Evolutionary conservation across 2,888 invertebrate species (phyloP).

Genomic region (Alentia gelatinosa): DNA sequence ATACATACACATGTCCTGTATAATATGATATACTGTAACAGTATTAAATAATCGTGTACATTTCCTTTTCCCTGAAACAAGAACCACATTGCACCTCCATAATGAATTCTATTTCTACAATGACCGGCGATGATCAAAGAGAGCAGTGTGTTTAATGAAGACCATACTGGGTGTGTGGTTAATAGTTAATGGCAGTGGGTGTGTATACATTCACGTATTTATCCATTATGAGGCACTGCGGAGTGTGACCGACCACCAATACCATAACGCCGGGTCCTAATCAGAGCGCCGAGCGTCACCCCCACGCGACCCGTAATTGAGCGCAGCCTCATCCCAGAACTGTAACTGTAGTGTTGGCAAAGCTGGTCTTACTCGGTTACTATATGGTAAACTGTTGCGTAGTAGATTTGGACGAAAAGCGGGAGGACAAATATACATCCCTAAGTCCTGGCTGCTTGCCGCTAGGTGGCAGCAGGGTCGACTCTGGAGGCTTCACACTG

Average conservation of each 20-base stretch:
- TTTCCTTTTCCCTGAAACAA: too few relatives aligned
- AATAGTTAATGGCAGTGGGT: neutral
- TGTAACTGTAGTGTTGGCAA: neutral
- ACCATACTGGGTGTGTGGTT: neutral
- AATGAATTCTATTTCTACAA: too few relatives aligned
- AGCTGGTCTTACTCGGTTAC: neutral
- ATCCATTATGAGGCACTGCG: too few relatives aligned
- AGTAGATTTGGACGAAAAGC: neutral
- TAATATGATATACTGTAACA: too few relatives aligned
- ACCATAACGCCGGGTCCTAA: neutral
- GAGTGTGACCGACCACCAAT: too few relatives aligned
- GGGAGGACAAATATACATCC: constrained; percentile 23
- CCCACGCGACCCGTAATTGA: neutral
- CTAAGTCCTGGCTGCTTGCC: neutral
- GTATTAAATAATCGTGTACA: too few relatives aligned
- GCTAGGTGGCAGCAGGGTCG: neutral
- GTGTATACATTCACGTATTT: neutral
- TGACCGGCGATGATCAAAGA: too few relatives aligned
- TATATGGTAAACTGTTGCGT: constrained; percentile 25
- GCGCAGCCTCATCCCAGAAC: neutral
- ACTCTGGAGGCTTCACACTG: neutral
- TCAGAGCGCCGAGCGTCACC: neutral
- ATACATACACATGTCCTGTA: too few relatives aligned
- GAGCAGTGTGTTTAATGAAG: too few relatives aligned
- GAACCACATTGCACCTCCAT: too few relatives aligned